Conservation (phyloP, 2,113 vertebrate genomes). For the Perccottus glenii region DNA sequence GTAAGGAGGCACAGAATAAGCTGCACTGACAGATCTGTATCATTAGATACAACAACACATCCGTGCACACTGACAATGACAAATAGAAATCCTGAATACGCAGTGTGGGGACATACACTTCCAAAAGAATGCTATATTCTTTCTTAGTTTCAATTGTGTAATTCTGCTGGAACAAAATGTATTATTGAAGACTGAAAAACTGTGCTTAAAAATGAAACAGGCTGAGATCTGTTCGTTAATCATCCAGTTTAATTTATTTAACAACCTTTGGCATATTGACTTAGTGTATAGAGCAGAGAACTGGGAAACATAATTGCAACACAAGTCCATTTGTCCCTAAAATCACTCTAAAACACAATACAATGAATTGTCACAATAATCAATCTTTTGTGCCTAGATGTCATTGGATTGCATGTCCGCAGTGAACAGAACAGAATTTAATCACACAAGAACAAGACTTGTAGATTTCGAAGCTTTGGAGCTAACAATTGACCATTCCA, state of each 20-base stretch:
- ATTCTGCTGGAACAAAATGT: not conserved
- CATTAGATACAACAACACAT: conserved; percentile 1
- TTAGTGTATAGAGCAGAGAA: conserved; percentile 13
- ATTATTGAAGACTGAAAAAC: conserved; percentile 41
- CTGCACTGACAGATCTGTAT: conserved; percentile 17
- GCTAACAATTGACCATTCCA: conserved; percentile 27
- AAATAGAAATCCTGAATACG: conserved; percentile 22
- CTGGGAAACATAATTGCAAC: not conserved
- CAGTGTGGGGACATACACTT: not conserved
- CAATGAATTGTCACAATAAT: conserved; percentile 30
- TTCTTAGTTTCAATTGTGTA: conserved; percentile 6
- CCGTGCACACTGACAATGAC: conserved; percentile 11
- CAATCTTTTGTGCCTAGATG: conserved; percentile 13
- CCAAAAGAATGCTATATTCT: conserved; percentile 1
- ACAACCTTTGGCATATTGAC: conserved; percentile 44
- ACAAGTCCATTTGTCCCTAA: conserved; percentile 25
- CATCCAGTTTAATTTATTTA: conserved; percentile 63
- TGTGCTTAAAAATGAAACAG: conserved; percentile 43
- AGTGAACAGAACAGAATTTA: conserved; percentile 28
- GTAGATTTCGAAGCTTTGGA: conserved; percentile 24
- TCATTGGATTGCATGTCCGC: conserved; percentile 9
- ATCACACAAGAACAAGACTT: conserved; percentile 38
- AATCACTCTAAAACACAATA: conserved; percentile 3
- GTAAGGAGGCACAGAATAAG: conserved; percentile 11
- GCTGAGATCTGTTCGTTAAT: conserved; percentile 48